Conservation (phyloP, 2,797 vertebrate species). For the Megaceryle alcyon region DNA sequence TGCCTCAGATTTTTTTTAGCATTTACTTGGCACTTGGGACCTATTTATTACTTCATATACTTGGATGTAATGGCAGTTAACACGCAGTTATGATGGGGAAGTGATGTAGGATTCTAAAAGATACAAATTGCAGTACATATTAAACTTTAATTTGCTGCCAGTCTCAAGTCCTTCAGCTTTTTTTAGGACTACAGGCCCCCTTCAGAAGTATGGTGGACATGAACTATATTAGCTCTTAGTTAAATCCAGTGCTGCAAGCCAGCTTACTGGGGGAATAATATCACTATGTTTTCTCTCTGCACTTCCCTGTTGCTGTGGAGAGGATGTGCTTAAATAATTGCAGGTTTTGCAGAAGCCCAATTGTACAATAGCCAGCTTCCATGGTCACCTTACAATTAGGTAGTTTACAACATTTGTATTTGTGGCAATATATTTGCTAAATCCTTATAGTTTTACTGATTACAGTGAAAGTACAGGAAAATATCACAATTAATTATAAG, state of each 20-base stretch:
- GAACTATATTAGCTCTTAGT: background rate
- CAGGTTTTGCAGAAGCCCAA: background rate
- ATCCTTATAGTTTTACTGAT: background rate
- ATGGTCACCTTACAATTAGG: background rate
- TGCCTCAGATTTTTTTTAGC: constrained; percentile 39
- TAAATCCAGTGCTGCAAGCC: background rate
- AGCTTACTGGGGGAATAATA: background rate
- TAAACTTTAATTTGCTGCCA: constrained; percentile 50
- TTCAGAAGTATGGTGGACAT: constrained; percentile 6
- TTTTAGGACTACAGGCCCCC: background rate
- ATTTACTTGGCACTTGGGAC: constrained; percentile 63
- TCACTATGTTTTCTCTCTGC: background rate
- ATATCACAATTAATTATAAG: background rate
- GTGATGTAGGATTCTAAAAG: constrained; percentile 50
- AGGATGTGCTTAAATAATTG: background rate
- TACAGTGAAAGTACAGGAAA: background rate
- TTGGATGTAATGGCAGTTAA: constrained; percentile 57
- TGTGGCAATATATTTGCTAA: background rate
- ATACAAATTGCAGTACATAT: constrained; percentile 51
- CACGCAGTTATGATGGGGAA: constrained; percentile 52
- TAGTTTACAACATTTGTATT: background rate
- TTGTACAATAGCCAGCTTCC: background rate
- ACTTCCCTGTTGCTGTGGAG: background rate
- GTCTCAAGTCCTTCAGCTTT: constrained; percentile 18
- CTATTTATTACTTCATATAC: constrained; percentile 72